Base-by-base conservation (phyloP, 2,888 invertebrate species). In the Sphaerophoria rueppellii region DNA sequence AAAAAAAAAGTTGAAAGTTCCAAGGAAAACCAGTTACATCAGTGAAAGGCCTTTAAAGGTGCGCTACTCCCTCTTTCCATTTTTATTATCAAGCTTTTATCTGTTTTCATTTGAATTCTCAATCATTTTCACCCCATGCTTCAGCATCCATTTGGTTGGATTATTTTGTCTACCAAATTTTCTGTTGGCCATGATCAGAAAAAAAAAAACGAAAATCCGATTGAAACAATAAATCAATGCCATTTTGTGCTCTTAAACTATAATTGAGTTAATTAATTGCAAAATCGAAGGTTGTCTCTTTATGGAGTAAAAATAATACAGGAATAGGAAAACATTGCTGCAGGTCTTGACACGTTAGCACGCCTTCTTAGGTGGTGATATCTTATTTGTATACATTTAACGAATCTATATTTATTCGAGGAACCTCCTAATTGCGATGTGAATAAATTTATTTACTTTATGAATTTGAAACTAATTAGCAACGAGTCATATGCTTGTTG, bases 31-130 rank as follows among this genome's bases (percentile, higher is more conserved):
- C 61, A 80, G 74, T 79, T 80, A 80, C 83, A 79, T 74, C 82
- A 83, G 83, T 83, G 83, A 83, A 83, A 83, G 80, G 83, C 60
- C 71, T 65, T 72, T 37, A 72, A 82, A 83, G 83, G 83, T 83
- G 75, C 75, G 83, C 79, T 83, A 69, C 69, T 67, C 70, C 69
- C 61, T 48, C 69, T 43, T 43, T 60, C 12, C 7, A 40, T 43
- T 4, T 43, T 43, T 32, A 24, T 24, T 24, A 24, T 24, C 24
- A 24, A 24, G 2, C 24, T 24, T 43, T 7, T 46, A 12, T 48
- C 4, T 55, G n/a, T 61, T 40, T 16, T 16, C 40, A 78, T 34
- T 55, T 55, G 4, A 24, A 52, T n/a, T 67, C 14, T n/a, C n/a
- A 14, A 43, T 40, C 24, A 52, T 67, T 77, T 73, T 63, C 69